These are phyloP conservation scores for Ips nitidus DNA, from an alignment of 1,140 invertebrate genomes.

Conservation along the genomic window DNA sequence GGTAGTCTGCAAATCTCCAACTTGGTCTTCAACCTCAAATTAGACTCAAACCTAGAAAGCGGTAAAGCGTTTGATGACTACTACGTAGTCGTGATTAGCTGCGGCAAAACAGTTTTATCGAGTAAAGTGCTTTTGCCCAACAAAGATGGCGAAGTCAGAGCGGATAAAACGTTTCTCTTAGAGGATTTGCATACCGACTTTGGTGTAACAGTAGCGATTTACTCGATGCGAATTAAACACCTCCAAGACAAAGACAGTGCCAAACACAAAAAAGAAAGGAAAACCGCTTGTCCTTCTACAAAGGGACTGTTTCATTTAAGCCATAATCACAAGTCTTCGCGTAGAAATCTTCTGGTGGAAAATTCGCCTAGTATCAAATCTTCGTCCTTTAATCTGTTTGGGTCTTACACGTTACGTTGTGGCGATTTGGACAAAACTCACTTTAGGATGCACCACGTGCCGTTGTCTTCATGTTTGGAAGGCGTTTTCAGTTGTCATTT, in stretches of 20 bases:
- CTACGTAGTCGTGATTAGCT: slow-evolving; percentile 45
- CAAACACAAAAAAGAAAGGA: slow-evolving; percentile 43
- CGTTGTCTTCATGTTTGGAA: slow-evolving; percentile 43
- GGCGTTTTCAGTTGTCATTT: slow-evolving; percentile 48
- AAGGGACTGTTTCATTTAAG: slow-evolving; percentile 39
- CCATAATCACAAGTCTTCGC: slow-evolving; percentile 9
- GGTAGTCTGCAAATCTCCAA: slow-evolving; percentile 23
- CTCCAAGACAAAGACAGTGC: slow-evolving; percentile 20
- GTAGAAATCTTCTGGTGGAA: slow-evolving; percentile 6
- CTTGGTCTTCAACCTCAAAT: slow-evolving; percentile 20
- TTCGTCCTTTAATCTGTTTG: slow-evolving; percentile 39
- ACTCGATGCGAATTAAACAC: slow-evolving; percentile 40
- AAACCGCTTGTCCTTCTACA: slow-evolving; percentile 41
- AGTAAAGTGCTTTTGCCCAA: slow-evolving; percentile 44
- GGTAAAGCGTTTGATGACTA: slow-evolving; percentile 26
- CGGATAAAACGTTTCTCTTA: slow-evolving; percentile 44
- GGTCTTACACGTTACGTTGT: slow-evolving; percentile 35
- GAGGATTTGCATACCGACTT: slow-evolving; percentile 48
- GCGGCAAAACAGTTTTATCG: slow-evolving; percentile 45
- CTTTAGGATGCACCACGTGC: slow-evolving; percentile 42
- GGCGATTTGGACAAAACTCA: slow-evolving; percentile 34
- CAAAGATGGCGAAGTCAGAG: slow-evolving; percentile 38
- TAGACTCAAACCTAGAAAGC: slow-evolving; percentile 1
- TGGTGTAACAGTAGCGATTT: slow-evolving; percentile 44
- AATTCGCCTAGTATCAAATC: slow-evolving; percentile 17